Evolutionary conservation across 2,888 invertebrate genomes (phyloP), one percentile per base, ranked within the genome.

Genomic region (Pyralis farinalis): DNA sequence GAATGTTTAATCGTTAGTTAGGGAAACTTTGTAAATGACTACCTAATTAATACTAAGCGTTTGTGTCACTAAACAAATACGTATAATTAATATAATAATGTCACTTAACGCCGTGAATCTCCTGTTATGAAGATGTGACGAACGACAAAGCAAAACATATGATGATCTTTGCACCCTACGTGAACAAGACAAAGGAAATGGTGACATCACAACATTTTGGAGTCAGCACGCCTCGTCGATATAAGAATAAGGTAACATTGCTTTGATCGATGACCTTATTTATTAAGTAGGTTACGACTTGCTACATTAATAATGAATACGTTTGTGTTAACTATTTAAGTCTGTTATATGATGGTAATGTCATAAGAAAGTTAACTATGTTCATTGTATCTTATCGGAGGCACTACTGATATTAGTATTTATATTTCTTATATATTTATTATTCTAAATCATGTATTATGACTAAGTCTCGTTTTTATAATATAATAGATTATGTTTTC

Each of bases 171-270:
- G 63, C 54, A 62, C 65, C 58, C 55, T 50, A 65, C 68, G 52
- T 55, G 43, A 39, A 40, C 44, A 45, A 66, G 55, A 84, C 79
- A 83, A 83, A 81, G 71, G 67, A 81, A 80, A 62, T 63, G 81
- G 76, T 78, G 78, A 78, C 63, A 71, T 63, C 60, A 66, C 56
- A 56, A 16, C 57, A 68, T 69, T 66, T 64, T 42, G 55, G 59
- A 69, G 58, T 57, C 55, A 57, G 50, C 43, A 51, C 60, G 50
- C 55, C 56, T 57, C 4, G 58, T 59, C 53, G 38, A 59, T 59
- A 63, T 54, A 52, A 57, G 49, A 51, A 12, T 27, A 16, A 46
- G 53, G 55, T 58, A 58, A 62, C 64, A 67, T 63, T 66, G 66
- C 70, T 71, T 68, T 61, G 66, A 39, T 33, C 9, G 7, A 16